A percentile compares a stretch with the other conserved stretches of the same genome.
phyloP scores from a whole-genome alignment of 2,113 vertebrate species.

The Myiozetetes cayanensis region DNA sequence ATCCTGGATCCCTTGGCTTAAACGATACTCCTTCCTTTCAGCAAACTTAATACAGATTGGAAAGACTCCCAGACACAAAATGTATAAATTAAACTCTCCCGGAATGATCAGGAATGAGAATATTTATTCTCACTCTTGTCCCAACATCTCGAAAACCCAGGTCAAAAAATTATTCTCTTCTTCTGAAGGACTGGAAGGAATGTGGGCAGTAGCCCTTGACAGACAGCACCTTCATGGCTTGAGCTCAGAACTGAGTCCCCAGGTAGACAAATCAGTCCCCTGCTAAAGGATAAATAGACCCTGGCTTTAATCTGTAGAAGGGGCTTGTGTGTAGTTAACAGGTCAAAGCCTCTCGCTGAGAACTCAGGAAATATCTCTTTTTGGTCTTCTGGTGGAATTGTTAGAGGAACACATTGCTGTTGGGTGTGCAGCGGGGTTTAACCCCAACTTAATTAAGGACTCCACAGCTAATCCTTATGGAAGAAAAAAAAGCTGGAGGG shows the following conservation, averaged over 20 bases:
- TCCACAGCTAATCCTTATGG: not conserved
- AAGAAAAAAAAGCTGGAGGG: not conserved
- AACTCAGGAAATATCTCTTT: not conserved
- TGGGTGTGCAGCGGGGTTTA: not conserved
- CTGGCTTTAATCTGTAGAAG: not conserved
- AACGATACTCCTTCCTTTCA: not conserved
- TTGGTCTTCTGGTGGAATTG: not conserved
- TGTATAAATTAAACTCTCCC: not conserved
- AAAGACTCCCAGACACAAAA: not conserved
- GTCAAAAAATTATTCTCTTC: not conserved
- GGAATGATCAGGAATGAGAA: not conserved
- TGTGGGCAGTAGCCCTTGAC: not conserved
- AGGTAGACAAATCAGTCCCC: not conserved
- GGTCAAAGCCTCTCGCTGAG: not conserved
- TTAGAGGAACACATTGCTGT: not conserved
- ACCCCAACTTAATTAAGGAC: not conserved
- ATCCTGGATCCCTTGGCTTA: not conserved
- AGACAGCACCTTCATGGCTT: not conserved
- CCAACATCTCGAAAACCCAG: rapidly evolving
- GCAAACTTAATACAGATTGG: not conserved
- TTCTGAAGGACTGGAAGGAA: not conserved
- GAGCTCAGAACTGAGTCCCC: not conserved
- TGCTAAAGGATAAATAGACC: not conserved
- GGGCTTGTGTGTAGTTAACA: not conserved
- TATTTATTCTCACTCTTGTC: not conserved